Conservation (phyloP, 1,140 invertebrate species). For the Drosophila pruinosa region DNA sequence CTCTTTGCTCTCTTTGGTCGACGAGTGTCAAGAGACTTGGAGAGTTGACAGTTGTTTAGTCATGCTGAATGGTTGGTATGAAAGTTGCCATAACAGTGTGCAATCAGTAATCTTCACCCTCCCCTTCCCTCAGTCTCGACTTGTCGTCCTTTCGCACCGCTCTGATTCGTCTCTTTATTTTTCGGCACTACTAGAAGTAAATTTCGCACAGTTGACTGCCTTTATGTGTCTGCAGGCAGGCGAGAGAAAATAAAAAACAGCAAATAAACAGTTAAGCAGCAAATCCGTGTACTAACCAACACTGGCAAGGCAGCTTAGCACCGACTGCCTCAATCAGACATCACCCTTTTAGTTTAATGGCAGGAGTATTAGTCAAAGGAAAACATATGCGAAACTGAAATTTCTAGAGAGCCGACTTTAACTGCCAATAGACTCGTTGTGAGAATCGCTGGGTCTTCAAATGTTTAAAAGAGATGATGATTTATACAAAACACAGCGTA, state of each 20-base stretch:
- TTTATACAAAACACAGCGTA: too few relatives aligned
- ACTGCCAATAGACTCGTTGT: too few relatives aligned
- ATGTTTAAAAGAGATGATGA: too few relatives aligned
- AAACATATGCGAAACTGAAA: too few relatives aligned
- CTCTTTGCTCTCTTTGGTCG: neutral
- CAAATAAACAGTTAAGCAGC: neutral
- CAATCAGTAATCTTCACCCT: conserved; percentile 11
- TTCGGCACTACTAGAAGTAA: conserved; percentile 9
- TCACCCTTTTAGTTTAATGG: too few relatives aligned
- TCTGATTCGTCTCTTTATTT: neutral
- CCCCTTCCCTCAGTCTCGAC: neutral
- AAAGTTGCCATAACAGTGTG: conserved; percentile 9
- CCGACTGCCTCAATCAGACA: neutral
- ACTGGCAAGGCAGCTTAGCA: neutral
- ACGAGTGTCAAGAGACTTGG: neutral
- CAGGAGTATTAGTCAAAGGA: too few relatives aligned
- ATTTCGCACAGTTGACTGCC: conserved; percentile 16
- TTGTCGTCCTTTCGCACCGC: neutral
- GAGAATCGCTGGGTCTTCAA: too few relatives aligned
- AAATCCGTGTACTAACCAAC: too few relatives aligned
- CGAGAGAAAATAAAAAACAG: neutral
- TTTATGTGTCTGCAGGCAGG: neutral
- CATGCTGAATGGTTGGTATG: conserved; percentile 52
- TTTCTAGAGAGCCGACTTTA: too few relatives aligned
- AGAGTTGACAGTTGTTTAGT: conserved; percentile 48